A percentile compares a stretch with the other conserved stretches of the same genome.
phyloP scores from a whole-genome alignment of 2,888 invertebrate genomes.

The Geotrupes spiniger region DNA sequence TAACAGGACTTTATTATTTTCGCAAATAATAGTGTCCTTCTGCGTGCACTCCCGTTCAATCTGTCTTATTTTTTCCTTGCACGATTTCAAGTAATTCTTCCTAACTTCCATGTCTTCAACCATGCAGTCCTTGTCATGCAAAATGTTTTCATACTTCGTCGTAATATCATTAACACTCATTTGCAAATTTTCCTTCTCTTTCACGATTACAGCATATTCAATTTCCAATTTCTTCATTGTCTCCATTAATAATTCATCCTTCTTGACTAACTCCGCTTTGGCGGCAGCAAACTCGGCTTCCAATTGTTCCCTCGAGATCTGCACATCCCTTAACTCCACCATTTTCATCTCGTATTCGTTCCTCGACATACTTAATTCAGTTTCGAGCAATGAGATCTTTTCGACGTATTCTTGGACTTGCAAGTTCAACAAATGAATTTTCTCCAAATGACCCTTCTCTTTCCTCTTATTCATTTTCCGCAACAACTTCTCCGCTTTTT shows the following conservation, averaged over 20 bases:
- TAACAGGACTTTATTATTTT: constrained; percentile 19
- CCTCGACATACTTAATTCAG: constrained; percentile 13
- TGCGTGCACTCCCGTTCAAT: constrained; percentile 20
- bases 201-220: constrained; percentile 14
- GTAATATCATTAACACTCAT: constrained; percentile 11
- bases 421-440: constrained; percentile 14
- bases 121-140: constrained; percentile 22
- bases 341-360: constrained; percentile 10
- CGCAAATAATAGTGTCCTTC: constrained; percentile 18
- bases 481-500: constrained; percentile 10
- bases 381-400: constrained; percentile 18
- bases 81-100: constrained; percentile 12
- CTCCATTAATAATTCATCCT: constrained; percentile 15
- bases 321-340: constrained; percentile 13
- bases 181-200: constrained; percentile 14
- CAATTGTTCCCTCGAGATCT: constrained; percentile 7
- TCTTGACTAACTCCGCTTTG: constrained; percentile 16
- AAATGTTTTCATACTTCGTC: constrained; percentile 17
- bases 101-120: constrained; percentile 11
- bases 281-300: constrained; percentile 16
- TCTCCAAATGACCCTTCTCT: constrained; percentile 16
- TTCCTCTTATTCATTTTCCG: constrained; percentile 8
- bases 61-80: constrained; percentile 12
- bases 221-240: constrained; percentile 25
- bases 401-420: constrained; percentile 17